These are phyloP conservation scores for Oncopeltus fasciatus DNA, from an alignment of 1,140 invertebrate species.

Conservation along the genomic window DNA sequence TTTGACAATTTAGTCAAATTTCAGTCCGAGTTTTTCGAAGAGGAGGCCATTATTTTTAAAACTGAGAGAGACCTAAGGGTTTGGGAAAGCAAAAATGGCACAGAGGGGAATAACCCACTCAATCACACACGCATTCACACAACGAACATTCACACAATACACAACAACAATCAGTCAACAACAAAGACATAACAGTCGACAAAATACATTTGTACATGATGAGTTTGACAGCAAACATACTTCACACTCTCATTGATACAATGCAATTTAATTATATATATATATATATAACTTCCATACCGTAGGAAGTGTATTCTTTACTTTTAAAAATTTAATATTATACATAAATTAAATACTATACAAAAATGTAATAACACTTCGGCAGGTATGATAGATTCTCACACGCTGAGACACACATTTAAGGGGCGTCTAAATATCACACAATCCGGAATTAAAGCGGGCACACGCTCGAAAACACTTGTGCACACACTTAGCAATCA, in stretches of 20 bases:
- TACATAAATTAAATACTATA: slow-evolving; percentile 4
- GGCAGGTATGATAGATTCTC: slow-evolving; percentile 22
- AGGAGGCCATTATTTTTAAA: background rate
- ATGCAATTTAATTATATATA: slow-evolving; percentile 20
- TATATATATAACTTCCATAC: slow-evolving; percentile 23
- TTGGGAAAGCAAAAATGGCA: slow-evolving; percentile 1
- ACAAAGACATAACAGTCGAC: slow-evolving; percentile 18
- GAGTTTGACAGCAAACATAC: slow-evolving; percentile 18
- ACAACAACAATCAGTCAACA: slow-evolving; percentile 17
- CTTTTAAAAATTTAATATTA: background rate
- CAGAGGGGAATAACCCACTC: slow-evolving; percentile 4
- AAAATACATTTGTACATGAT: slow-evolving; percentile 22
- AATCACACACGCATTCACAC: slow-evolving; percentile 14
- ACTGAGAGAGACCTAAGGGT: background rate
- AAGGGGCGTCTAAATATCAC: slow-evolving; percentile 24
- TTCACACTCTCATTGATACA: slow-evolving; percentile 24
- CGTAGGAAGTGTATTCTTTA: slow-evolving; percentile 22
- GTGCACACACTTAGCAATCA: slow-evolving; percentile 18
- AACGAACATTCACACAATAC: slow-evolving; percentile 15
- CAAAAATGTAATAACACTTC: slow-evolving; percentile 22
- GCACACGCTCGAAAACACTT: slow-evolving; percentile 10
- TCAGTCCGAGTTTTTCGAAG: background rate
- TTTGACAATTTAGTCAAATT: background rate
- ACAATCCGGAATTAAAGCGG: slow-evolving; percentile 22
- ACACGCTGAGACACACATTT: slow-evolving; percentile 18